Base-by-base conservation (phyloP, 2,113 vertebrate genomes). In the Procapra przewalskii region DNA sequence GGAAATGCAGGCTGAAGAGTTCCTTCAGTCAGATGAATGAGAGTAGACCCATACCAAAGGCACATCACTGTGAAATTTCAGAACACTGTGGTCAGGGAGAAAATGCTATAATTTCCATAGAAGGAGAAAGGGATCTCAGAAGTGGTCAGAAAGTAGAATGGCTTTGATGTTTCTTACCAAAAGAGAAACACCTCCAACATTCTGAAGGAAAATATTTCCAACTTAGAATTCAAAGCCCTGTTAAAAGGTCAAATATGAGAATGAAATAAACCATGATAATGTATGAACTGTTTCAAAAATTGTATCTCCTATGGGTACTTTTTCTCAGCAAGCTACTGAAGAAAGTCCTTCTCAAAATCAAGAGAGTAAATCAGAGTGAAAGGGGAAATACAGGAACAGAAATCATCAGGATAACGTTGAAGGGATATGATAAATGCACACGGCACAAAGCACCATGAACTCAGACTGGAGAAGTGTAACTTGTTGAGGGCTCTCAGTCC, bases 201-300 rank as follows among this genome's bases (percentile, higher is more conserved):
- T 83, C 75, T 64, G 45, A 83, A 43, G 10, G 45, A 59, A 96
- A 83, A 62, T 54, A 19, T 62, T 88, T 83, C 62, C 45, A 82
- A 84, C 27, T 50, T 94, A 67, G 25, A 71, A 80, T 81, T 81
- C 17, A 81, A 86, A n/a, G 11, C 15, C 29, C 19, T 54, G 6
- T 40, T 60, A 52, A 97, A 91, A 84, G 67, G 50, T 59, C 79
- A 96, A 91, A 86, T 89, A 75, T n/a, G 77, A 93, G 31, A 25
- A 80, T 36, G n/a, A 83, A 94, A 59, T 84, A 80, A 91, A 95
- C 29, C 4, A 50, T 60, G 15, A 43, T 55, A 57, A 95, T 48
- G n/a, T 71, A 60, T 50, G 36, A 88, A 50, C 31, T 12, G 3
- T 95, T 40, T 64, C 54, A 33, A 92, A 77, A 95, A 79, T 29